Conservation (phyloP, 2,888 invertebrate genomes). For the Coelinius sp. region DNA sequence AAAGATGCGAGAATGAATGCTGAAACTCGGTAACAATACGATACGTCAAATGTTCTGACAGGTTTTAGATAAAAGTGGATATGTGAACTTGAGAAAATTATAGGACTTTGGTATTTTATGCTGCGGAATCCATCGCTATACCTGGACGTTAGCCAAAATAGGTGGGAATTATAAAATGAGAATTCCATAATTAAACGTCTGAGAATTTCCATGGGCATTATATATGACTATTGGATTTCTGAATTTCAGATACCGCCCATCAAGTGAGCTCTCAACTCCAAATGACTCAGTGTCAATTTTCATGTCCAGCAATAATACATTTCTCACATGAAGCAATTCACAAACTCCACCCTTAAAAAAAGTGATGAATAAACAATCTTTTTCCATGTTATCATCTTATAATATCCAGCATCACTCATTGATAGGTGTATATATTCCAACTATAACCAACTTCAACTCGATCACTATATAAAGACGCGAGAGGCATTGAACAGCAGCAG, state of each 20-base stretch:
- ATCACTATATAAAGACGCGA: background rate
- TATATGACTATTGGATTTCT: background rate
- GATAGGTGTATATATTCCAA: conserved; percentile 3
- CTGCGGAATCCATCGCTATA: conserved; percentile 18
- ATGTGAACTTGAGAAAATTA: conserved; percentile 2
- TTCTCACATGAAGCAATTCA: no score
- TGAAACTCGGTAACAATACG: conserved; percentile 27
- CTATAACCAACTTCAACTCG: background rate
- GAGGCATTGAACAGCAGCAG: conserved; percentile 46
- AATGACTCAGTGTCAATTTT: no score
- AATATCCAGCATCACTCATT: background rate
- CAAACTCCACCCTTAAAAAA: background rate
- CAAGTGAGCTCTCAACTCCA: no score
- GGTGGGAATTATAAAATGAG: background rate
- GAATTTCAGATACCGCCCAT: no score
- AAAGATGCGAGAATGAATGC: conserved; percentile 32
- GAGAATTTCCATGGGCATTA: background rate
- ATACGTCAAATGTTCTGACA: conserved; percentile 41
- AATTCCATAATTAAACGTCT: conserved; percentile 2
- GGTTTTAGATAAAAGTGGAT: background rate
- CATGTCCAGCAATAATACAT: no score
- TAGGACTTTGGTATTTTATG: conserved; percentile 18
- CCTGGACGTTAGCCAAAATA: conserved; percentile 34
- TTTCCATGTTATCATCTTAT: background rate
- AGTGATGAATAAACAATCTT: no score